phyloP scores from a whole-genome alignment of 2,113 vertebrate genomes.

The Eonycteris spelaea region DNA sequence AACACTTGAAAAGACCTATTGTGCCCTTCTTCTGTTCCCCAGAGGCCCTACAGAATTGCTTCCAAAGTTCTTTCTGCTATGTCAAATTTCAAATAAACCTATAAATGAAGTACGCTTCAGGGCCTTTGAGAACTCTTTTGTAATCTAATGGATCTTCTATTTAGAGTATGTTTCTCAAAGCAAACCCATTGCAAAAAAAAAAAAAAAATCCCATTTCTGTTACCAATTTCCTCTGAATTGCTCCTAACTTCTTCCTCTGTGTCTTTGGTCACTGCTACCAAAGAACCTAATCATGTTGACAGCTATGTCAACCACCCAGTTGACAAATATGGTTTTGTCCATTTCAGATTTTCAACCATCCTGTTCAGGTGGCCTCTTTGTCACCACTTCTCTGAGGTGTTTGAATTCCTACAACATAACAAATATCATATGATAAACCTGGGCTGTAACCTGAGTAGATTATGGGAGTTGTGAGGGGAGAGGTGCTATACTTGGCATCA shows the following conservation, averaged over 20 bases:
- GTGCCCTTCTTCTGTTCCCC: neutral
- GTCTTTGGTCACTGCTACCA: neutral
- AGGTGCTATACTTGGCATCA: neutral
- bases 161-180: conserved; percentile 7
- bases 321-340: neutral
- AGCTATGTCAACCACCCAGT: neutral
- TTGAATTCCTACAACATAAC: neutral
- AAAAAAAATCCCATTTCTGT: neutral
- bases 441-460: neutral
- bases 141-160: conserved; percentile 12
- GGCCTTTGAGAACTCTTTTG: neutral
- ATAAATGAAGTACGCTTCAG: neutral
- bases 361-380: neutral
- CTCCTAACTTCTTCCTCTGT: neutral
- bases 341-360: neutral
- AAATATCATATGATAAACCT: neutral
- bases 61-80: neutral
- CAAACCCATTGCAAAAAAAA: neutral
- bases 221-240: neutral
- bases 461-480: neutral
- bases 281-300: neutral
- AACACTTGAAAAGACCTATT: conserved; percentile 14
- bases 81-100: conserved; percentile 43
- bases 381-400: neutral
- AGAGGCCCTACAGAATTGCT: conserved; percentile 28